Percentiles rank a stretch among this genome's conserved stretches.
These are phyloP conservation scores for Amaurobius ferox DNA, from an alignment of 2,888 invertebrate genomes.

Conservation along the genomic window DNA sequence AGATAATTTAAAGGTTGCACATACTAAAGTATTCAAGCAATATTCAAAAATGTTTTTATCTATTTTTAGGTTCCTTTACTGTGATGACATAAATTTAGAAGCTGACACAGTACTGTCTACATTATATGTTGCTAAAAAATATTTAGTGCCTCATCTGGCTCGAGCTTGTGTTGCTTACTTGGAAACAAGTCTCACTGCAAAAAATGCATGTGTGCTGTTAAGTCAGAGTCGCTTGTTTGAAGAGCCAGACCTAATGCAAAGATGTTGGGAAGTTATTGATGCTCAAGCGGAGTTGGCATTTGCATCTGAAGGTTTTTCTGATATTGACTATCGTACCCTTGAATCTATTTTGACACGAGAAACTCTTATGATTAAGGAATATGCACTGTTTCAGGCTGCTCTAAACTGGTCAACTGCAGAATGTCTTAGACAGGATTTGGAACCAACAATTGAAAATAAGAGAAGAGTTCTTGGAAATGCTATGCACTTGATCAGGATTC, in stretches of 20 bases:
- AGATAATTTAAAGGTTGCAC: too few species aligned
- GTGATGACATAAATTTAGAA: conserved; percentile 96
- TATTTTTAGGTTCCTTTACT: conserved; percentile 98
- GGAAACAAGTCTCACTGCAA: conserved; percentile 95
- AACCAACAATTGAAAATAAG: conserved; percentile 86
- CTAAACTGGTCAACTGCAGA: conserved; percentile 95
- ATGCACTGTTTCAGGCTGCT: conserved; percentile 87
- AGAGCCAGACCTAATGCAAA: conserved; percentile 96
- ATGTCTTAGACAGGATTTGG: conserved; percentile 89
- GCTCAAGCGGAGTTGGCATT: conserved; percentile 98
- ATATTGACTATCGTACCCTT: conserved; percentile 94
- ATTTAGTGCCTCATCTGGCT: conserved; percentile 95
- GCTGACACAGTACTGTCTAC: conserved; percentile 96
- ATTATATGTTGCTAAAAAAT: conserved; percentile 96
- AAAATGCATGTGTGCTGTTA: conserved; percentile 95
- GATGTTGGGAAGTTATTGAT: conserved; percentile 98
- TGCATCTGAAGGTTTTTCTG: conserved; percentile 95
- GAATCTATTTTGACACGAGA: conserved; percentile 94
- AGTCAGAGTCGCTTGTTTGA: conserved; percentile 97
- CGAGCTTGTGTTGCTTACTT: conserved; percentile 95
- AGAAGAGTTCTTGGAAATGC: conserved; percentile 81
- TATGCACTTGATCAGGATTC: conserved; percentile 91
- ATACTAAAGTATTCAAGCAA: too few species aligned
- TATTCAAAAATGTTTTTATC: too few species aligned
- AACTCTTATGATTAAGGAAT: conserved; percentile 96